These are phyloP conservation scores for Channa striata DNA, from an alignment of 2,797 vertebrate species.

Conservation along the genomic window DNA sequence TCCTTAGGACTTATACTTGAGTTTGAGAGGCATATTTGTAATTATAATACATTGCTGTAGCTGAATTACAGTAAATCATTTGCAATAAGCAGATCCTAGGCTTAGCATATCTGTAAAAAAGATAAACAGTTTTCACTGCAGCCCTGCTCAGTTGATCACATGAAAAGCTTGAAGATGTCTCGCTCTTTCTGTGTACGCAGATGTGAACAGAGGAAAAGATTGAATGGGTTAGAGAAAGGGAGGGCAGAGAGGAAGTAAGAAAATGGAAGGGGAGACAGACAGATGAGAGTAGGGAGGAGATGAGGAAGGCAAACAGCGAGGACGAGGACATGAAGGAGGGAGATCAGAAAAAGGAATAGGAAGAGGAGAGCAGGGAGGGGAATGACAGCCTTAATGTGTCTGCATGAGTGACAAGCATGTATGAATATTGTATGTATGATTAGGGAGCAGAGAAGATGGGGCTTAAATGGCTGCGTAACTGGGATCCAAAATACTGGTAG, in stretches of 20 bases:
- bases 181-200: constrained; percentile 59
- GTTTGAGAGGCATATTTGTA: constrained; percentile 47
- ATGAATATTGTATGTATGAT: constrained; percentile 75
- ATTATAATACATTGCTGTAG: constrained; percentile 45
- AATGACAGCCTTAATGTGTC: constrained; percentile 61
- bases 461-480: constrained; percentile 73
- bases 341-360: constrained; percentile 35
- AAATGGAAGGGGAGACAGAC: constrained; percentile 64
- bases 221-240: constrained; percentile 59
- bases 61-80: constrained; percentile 65
- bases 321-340: constrained; percentile 46
- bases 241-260: constrained; percentile 67
- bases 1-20: constrained; percentile 39
- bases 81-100: constrained; percentile 68
- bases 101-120: constrained; percentile 54
- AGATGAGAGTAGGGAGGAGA: constrained; percentile 60
- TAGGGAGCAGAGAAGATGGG: constrained; percentile 66
- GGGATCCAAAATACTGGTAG: constrained; percentile 59
- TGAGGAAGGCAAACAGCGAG: constrained; percentile 47
- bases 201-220: constrained; percentile 62
- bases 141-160: constrained; percentile 40
- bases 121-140: constrained; percentile 61
- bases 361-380: constrained; percentile 45
- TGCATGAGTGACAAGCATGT: constrained; percentile 69
- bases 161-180: constrained; percentile 68